Percentiles rank a stretch among this genome's conserved stretches.
phyloP scores from a whole-genome alignment of 2,113 vertebrate genomes.

The Ammodramus savannarum region DNA sequence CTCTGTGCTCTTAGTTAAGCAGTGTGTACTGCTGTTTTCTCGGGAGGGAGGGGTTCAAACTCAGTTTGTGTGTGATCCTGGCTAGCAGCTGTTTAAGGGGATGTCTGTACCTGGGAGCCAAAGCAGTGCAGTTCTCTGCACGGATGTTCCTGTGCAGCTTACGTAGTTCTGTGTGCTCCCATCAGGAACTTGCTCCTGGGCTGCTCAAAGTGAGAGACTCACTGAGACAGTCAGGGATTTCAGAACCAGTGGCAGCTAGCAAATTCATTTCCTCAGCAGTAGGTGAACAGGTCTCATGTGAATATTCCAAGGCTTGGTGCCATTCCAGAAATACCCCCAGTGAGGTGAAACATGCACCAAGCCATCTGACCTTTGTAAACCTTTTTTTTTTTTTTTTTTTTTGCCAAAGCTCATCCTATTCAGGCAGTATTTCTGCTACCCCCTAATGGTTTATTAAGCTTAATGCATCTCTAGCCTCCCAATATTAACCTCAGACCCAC shows the following conservation, averaged over 20 bases:
- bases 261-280: background rate
- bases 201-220: background rate
- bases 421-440: constrained; percentile 37
- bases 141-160: background rate
- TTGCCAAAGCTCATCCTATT: background rate
- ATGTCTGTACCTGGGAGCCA: background rate
- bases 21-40: background rate
- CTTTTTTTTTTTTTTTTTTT: background rate
- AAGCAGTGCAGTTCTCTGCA: background rate
- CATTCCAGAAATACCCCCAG: background rate
- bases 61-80: background rate
- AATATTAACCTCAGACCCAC: background rate
- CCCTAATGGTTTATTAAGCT: background rate
- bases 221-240: background rate
- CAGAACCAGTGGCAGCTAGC: constrained; percentile 5
- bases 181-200: background rate
- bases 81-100: background rate
- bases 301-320: background rate
- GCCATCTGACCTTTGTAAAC: background rate
- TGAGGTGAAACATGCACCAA: background rate
- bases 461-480: constrained; percentile 13
- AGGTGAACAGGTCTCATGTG: background rate
- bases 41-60: background rate
- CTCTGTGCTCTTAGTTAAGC: constrained; percentile 10
- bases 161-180: background rate